These are phyloP conservation scores for Pissodes strobi DNA, from an alignment of 1,140 invertebrate genomes.

Conservation along the genomic window DNA sequence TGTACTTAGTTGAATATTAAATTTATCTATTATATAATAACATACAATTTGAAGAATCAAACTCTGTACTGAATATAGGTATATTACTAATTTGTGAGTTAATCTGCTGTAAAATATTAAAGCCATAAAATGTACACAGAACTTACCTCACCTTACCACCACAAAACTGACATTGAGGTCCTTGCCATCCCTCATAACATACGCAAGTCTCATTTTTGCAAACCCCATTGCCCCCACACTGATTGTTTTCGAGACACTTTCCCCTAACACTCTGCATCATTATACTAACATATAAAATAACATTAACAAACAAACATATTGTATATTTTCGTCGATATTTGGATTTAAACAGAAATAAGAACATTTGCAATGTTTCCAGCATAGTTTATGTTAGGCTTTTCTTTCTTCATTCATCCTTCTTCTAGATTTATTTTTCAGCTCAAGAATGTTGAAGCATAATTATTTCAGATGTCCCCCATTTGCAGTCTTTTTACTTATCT, in stretches of 20 bases:
- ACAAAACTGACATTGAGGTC: conserved; percentile 84
- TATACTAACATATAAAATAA: conserved; percentile 54
- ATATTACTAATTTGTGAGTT: too few species aligned
- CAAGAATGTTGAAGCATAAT: too few species aligned
- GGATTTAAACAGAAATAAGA: conserved; percentile 82
- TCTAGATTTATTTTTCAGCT: too few species aligned
- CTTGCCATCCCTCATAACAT: conserved; percentile 89
- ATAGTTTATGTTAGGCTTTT: conserved; percentile 52
- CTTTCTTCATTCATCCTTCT: too few species aligned
- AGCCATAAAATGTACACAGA: too few species aligned
- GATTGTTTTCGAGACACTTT: conserved; percentile 59
- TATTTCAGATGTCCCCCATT: too few species aligned
- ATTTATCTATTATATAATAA: too few species aligned
- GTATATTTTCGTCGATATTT: conserved; percentile 77
- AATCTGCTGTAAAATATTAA: too few species aligned
- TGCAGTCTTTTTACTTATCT: too few species aligned
- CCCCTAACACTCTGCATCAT: conserved; percentile 53
- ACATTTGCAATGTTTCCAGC: conserved; percentile 79
- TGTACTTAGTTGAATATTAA: too few species aligned
- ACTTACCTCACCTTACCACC: conserved; percentile 89
- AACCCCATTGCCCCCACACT: conserved; percentile 71
- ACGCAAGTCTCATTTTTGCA: conserved; percentile 85
- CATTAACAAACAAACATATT: conserved; percentile 59
- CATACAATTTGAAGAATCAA: too few species aligned
- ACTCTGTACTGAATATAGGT: too few species aligned